These are phyloP conservation scores for Brachionus manjavacas DNA, from an alignment of 1,140 invertebrate genomes.

Conservation along the genomic window DNA sequence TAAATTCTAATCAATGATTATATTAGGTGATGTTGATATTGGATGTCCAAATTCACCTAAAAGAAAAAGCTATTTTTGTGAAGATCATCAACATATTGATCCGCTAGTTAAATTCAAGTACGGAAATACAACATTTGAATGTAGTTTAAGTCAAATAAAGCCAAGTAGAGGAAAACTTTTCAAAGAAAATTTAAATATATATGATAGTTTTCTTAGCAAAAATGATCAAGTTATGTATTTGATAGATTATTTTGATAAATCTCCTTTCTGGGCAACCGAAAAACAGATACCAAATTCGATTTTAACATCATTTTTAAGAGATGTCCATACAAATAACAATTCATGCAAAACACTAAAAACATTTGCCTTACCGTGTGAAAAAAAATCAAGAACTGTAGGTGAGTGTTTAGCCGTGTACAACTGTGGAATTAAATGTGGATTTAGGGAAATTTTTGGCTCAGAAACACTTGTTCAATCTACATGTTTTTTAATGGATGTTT, in stretches of 20 bases:
- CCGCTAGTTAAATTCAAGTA: neutral
- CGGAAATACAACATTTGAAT: neutral
- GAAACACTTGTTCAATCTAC: no score
- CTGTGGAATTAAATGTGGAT: no score
- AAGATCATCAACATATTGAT: neutral
- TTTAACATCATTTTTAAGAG: neutral
- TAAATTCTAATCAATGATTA: neutral
- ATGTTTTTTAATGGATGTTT: no score
- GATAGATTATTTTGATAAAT: neutral
- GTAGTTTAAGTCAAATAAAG: neutral
- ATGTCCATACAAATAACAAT: neutral
- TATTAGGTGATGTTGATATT: neutral
- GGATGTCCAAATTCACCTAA: neutral
- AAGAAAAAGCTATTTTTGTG: constrained; percentile 8
- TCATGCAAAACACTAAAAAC: neutral
- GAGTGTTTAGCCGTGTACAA: no score
- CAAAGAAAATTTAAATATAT: neutral
- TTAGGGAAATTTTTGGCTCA: no score
- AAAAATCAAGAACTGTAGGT: no score
- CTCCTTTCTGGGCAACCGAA: neutral
- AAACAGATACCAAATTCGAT: neutral
- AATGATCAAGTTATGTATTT: neutral
- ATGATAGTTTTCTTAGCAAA: neutral
- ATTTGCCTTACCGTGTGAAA: no score
- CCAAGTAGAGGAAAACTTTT: neutral